A percentile compares a stretch with the other conserved stretches of the same genome.
phyloP scores from a whole-genome alignment of 2,113 vertebrate genomes.

The Chroicocephalus ridibundus region DNA sequence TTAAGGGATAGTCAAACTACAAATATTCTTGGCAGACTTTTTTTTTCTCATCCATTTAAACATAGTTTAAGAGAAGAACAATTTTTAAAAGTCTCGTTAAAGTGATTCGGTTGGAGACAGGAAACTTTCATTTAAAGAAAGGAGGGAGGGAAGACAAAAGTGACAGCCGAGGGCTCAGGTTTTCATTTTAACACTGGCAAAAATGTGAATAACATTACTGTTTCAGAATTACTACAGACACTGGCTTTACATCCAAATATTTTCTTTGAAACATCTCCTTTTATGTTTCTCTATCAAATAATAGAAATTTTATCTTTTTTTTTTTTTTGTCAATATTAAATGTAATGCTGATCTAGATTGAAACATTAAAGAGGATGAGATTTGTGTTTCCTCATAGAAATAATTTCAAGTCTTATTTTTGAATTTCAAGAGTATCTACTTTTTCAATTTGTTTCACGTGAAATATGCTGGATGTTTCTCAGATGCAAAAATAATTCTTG shows the following conservation, averaged over 20 bases:
- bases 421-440: background rate
- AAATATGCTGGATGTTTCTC: constrained; percentile 25
- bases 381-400: background rate
- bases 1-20: constrained; percentile 17
- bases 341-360: background rate
- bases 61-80: constrained; percentile 10
- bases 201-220: background rate
- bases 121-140: constrained; percentile 16
- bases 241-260: background rate
- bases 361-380: background rate
- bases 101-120: constrained; percentile 5
- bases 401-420: constrained; percentile 10
- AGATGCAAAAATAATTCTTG: constrained; percentile 41
- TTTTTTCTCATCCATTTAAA: constrained; percentile 17
- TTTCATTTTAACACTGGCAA: constrained; percentile 20
- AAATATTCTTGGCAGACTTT: background rate
- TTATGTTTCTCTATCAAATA: background rate
- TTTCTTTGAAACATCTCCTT: background rate
- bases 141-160: constrained; percentile 11
- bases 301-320: background rate
- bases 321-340: background rate
- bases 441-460: background rate
- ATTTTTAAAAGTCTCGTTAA: constrained; percentile 8
- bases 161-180: constrained; percentile 19
- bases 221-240: background rate